phyloP scores from a whole-genome alignment of 2,113 vertebrate species.

The Scolopax mira region DNA sequence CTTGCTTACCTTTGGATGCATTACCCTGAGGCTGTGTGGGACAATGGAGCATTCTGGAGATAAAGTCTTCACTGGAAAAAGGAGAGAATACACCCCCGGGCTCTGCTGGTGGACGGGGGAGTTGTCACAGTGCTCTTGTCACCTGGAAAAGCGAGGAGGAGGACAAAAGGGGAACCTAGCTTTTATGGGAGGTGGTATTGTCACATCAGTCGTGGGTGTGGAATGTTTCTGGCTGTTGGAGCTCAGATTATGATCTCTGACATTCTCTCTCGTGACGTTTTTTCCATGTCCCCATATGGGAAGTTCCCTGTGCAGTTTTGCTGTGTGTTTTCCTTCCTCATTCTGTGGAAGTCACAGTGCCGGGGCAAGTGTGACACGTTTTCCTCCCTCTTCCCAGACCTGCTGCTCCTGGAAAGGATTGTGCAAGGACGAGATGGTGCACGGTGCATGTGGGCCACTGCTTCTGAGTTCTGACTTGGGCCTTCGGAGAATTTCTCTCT shows the following conservation, averaged over 20 bases:
- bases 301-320: neutral
- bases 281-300: neutral
- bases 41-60: neutral
- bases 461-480: neutral
- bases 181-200: neutral
- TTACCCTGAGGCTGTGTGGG: too few species aligned
- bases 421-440: neutral
- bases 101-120: fast-evolving
- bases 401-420: neutral
- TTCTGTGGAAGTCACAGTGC: neutral
- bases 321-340: neutral
- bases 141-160: neutral
- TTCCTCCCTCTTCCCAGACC: neutral
- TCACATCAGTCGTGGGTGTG: neutral
- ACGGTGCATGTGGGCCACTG: fast-evolving
- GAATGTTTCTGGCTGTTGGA: neutral
- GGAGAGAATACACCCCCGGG: neutral
- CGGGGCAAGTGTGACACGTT: neutral
- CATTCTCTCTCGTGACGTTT: neutral
- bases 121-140: neutral
- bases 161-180: neutral
- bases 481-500: neutral
- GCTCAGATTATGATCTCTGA: slow-evolving; percentile 23
- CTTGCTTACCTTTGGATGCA: neutral
- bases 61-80: neutral